A percentile compares a stretch with the other conserved stretches of the same genome.
Conservation (phyloP, 2,113 vertebrate species). For the Myotis yumanensis region DNA sequence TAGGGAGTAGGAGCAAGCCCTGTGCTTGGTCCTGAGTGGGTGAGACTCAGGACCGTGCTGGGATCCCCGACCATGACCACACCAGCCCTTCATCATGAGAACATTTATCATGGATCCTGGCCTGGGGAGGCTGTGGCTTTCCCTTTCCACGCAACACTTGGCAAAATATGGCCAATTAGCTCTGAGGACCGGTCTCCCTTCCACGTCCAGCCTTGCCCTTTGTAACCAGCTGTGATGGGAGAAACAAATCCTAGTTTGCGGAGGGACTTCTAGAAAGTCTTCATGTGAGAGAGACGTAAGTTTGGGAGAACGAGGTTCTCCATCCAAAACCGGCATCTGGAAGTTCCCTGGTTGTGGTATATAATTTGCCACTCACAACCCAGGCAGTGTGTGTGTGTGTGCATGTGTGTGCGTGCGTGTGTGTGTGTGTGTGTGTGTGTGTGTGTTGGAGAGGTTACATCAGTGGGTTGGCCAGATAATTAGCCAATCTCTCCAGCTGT, state of each 20-base stretch:
- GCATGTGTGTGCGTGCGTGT: too few relatives aligned
- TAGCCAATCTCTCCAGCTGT: slow-evolving; percentile 60
- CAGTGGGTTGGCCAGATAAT: slow-evolving; percentile 67
- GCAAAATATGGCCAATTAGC: slow-evolving; percentile 60
- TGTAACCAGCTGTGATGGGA: not conserved
- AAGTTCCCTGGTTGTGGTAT: slow-evolving; percentile 60
- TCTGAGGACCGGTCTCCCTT: slow-evolving; percentile 47
- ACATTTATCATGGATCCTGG: slow-evolving; percentile 32
- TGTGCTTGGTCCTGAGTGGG: not conserved
- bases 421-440: too few relatives aligned
- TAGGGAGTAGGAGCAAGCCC: not conserved
- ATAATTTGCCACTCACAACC: slow-evolving; percentile 49
- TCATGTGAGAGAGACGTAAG: not conserved
- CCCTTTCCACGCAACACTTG: slow-evolving; percentile 49
- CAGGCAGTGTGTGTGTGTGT: too few relatives aligned
- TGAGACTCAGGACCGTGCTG: not conserved
- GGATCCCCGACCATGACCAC: not conserved
- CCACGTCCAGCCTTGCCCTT: slow-evolving; percentile 66
- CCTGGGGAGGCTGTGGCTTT: slow-evolving; percentile 49
- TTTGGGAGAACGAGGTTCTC: slow-evolving; percentile 57
- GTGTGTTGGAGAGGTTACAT: rapidly evolving
- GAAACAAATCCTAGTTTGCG: slow-evolving; percentile 40
- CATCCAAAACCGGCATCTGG: not conserved
- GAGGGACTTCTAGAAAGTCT: slow-evolving; percentile 20
- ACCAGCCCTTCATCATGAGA: not conserved